phyloP scores from a whole-genome alignment of 2,113 vertebrate genomes.

The Periophthalmus modestus region DNA sequence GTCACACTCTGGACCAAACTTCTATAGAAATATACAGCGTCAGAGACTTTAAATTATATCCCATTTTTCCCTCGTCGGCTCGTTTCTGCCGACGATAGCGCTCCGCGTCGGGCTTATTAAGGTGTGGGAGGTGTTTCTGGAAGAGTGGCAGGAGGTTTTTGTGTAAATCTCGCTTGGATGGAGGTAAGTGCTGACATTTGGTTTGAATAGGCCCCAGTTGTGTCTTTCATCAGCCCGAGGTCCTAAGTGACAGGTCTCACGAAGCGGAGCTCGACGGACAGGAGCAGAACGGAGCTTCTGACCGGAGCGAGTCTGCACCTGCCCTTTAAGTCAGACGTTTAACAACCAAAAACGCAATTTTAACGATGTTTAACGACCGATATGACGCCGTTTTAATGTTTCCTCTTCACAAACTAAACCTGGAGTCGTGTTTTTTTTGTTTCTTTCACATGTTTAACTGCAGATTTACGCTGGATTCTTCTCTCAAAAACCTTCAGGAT shows the following conservation, averaged over 20 bases:
- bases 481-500: too few relatives aligned
- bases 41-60: neutral
- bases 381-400: too few relatives aligned
- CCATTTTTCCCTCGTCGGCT: neutral
- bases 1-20: neutral
- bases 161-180: slow-evolving; percentile 28
- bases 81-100: neutral
- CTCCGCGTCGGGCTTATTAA: neutral
- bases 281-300: slow-evolving; percentile 8
- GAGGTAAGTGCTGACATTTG: slow-evolving; percentile 38
- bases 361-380: too few relatives aligned
- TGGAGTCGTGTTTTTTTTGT: too few relatives aligned
- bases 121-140: slow-evolving; percentile 31
- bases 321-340: slow-evolving; percentile 35
- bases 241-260: slow-evolving; percentile 40
- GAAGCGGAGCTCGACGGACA: slow-evolving; percentile 25
- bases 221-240: slow-evolving; percentile 50
- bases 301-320: slow-evolving; percentile 30
- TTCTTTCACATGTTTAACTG: too few relatives aligned
- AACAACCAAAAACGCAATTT: neutral
- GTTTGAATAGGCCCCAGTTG: slow-evolving; percentile 54
- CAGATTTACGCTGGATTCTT: too few relatives aligned
- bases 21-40: neutral
- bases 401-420: too few relatives aligned
- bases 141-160: slow-evolving; percentile 17